Percentiles rank a stretch among this genome's conserved stretches.
phyloP scores from a whole-genome alignment of 2,888 invertebrate species.

The Lumbricus terrestris region DNA sequence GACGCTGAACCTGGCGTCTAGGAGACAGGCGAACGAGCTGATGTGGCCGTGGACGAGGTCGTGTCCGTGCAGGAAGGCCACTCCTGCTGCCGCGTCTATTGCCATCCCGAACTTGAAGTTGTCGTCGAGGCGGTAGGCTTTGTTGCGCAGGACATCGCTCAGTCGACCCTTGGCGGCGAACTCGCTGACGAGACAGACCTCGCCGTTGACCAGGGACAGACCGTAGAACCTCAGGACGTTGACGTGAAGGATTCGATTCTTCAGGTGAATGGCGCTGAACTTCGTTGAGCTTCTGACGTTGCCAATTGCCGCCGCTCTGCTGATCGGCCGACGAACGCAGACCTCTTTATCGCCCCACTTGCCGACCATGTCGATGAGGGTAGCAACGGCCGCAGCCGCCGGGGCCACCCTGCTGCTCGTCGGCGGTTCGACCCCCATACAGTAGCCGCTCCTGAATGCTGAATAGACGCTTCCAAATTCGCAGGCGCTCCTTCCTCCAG shows the following conservation, averaged over 20 bases:
- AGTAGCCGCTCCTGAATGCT: neutral
- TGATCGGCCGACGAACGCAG: slow-evolving; percentile 21
- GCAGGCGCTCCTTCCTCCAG: neutral
- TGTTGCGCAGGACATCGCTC: slow-evolving; percentile 47
- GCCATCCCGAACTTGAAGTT: slow-evolving; percentile 49
- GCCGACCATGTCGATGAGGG: slow-evolving; percentile 23
- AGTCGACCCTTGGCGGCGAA: slow-evolving; percentile 48
- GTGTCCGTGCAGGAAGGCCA: slow-evolving; percentile 50
- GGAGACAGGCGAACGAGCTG: slow-evolving; percentile 44
- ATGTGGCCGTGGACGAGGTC: slow-evolving; percentile 52
- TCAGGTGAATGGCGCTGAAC: slow-evolving; percentile 32
- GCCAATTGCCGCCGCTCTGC: neutral
- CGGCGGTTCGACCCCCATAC: slow-evolving; percentile 8
- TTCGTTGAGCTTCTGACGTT: slow-evolving; percentile 6
- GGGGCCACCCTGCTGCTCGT: slow-evolving; percentile 20
- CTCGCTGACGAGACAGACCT: slow-evolving; percentile 45
- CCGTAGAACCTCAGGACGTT: slow-evolving; percentile 45
- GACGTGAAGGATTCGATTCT: slow-evolving; percentile 28
- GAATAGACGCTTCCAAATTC: neutral
- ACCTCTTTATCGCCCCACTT: slow-evolving; percentile 23
- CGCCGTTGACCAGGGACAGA: slow-evolving; percentile 42
- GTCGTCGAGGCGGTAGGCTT: slow-evolving; percentile 45
- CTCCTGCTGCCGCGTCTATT: slow-evolving; percentile 43
- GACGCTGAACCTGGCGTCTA: slow-evolving; percentile 53
- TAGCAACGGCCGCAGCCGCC: neutral